These are phyloP conservation scores for Sisor rabdophorus DNA, from an alignment of 2,113 vertebrate species.

Conservation along the genomic window DNA sequence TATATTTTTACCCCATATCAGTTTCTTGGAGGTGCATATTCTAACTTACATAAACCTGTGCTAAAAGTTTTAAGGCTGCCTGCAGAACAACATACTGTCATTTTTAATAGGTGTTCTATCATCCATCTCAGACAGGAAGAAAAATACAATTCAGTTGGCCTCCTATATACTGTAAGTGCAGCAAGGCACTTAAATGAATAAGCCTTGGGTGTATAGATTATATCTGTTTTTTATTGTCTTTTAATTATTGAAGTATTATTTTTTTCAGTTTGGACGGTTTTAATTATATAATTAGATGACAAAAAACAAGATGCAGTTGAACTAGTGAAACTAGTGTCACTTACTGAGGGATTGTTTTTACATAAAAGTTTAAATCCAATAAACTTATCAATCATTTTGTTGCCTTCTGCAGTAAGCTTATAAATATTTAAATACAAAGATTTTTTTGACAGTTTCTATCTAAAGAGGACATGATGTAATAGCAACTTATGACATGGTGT, in stretches of 20 bases:
- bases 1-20: background rate
- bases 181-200: background rate
- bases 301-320: background rate
- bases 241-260: background rate
- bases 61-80: constrained; percentile 90
- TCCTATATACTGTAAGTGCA: background rate
- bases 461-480: background rate
- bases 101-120: constrained; percentile 80
- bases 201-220: background rate
- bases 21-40: background rate
- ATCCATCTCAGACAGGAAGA: background rate
- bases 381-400: background rate
- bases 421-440: background rate
- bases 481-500: background rate
- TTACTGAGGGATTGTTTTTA: background rate
- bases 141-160: background rate
- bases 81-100: constrained; percentile 90
- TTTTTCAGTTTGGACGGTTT: background rate
- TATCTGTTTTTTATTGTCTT: no score
- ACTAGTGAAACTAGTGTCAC: background rate
- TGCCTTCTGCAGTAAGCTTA: background rate
- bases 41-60: background rate
- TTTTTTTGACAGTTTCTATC: background rate
- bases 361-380: background rate
- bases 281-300: background rate